These are phyloP conservation scores for Globodera rostochiensis DNA, from an alignment of 1,140 invertebrate genomes.

Conservation along the genomic window DNA sequence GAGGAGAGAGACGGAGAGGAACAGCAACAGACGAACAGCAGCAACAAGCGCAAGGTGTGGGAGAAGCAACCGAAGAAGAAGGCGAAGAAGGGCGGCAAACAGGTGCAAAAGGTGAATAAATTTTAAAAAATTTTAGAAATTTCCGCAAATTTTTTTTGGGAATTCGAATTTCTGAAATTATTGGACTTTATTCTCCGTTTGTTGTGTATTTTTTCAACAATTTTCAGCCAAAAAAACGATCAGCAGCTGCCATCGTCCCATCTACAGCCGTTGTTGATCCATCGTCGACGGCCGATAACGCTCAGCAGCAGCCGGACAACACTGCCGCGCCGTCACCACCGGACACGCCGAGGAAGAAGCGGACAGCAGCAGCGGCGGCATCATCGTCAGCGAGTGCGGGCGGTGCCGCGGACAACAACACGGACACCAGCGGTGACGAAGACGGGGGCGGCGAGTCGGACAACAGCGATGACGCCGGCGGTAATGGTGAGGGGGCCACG, in stretches of 20 bases:
- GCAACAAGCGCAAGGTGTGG: constrained; percentile 50
- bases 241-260: constrained; percentile 43
- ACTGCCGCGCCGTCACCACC: constrained; percentile 47
- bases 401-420: constrained; percentile 7
- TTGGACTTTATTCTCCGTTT: no score
- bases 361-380: not conserved
- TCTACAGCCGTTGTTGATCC: no score
- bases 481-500: constrained; percentile 5
- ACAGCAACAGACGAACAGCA: constrained; percentile 14
- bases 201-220: not conserved
- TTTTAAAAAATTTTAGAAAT: no score
- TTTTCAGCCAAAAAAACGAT: constrained; percentile 44
- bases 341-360: constrained; percentile 27
- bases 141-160: no score
- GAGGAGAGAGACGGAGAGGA: constrained; percentile 71
- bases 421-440: not conserved
- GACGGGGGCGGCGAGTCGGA: constrained; percentile 15
- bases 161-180: no score
- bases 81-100: constrained; percentile 59
- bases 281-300: constrained; percentile 69
- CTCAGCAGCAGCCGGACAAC: constrained; percentile 69
- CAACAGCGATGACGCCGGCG: not conserved
- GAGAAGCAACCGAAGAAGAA: constrained; percentile 60
- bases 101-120: constrained; percentile 26
- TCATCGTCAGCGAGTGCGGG: not conserved